A percentile compares a stretch with the other conserved stretches of the same genome.
Evolutionary conservation across 53 echinoderm and acorn worm genomes (phyloP).

Genomic region (Holothuria scabra): DNA sequence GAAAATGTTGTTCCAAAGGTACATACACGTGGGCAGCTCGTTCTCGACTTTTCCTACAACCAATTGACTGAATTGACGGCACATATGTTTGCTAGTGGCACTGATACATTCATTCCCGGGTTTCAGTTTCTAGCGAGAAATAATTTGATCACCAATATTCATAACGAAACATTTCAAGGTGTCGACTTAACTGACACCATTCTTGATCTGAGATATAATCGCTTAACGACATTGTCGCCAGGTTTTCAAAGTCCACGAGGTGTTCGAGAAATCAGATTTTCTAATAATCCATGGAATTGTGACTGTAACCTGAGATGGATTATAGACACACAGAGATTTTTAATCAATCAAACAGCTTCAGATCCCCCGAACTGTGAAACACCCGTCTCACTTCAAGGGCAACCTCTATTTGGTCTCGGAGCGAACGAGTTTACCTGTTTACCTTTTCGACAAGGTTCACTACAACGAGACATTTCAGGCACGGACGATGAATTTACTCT

Average conservation of each 20-base stretch:
- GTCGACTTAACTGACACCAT: neutral
- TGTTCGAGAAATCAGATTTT: neutral
- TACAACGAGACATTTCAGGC: neutral
- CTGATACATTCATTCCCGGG: neutral
- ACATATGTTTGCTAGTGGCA: slow-evolving; percentile 24
- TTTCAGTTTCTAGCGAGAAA: slow-evolving; percentile 21
- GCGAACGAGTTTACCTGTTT: slow-evolving; percentile 26
- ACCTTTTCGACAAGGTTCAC: neutral
- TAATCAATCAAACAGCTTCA: neutral
- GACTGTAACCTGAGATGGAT: slow-evolving; percentile 42
- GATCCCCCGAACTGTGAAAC: slow-evolving; percentile 34
- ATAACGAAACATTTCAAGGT: slow-evolving; percentile 7
- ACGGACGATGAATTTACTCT: slow-evolving; percentile 11
- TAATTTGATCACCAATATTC: slow-evolving; percentile 10
- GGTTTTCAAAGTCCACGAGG: neutral
- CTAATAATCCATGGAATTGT: slow-evolving; percentile 43
- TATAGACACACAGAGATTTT: neutral
- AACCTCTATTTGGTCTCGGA: neutral
- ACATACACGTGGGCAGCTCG: neutral
- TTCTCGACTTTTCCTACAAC: too few relatives aligned
- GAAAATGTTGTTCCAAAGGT: neutral
- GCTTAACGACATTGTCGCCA: neutral
- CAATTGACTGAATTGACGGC: slow-evolving; percentile 7
- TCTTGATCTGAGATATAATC: slow-evolving; percentile 30
- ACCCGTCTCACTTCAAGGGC: neutral